phyloP scores from a whole-genome alignment of 35 echinoderm and acorn worm species.

The Apostichopus parvimensis region DNA sequence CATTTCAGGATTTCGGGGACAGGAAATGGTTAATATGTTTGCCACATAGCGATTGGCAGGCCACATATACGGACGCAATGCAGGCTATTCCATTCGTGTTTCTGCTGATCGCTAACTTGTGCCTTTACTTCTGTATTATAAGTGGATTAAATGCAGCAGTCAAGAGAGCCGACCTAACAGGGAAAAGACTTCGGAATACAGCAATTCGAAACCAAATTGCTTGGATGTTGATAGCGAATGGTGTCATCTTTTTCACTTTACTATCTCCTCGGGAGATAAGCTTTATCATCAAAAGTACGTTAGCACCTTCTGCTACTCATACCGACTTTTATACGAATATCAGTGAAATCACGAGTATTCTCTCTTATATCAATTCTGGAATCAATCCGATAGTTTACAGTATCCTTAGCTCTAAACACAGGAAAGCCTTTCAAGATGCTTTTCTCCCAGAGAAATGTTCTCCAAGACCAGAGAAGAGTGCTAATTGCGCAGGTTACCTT shows the following conservation, averaged over 20 bases:
- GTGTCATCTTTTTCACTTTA: constrained; percentile 72
- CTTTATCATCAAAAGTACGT: constrained; percentile 50
- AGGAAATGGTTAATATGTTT: not conserved
- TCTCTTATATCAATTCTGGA: constrained; percentile 57
- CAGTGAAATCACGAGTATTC: not conserved
- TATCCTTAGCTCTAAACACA: constrained; percentile 36
- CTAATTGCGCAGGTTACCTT: constrained; percentile 17
- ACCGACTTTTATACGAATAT: not conserved
- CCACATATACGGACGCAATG: constrained; percentile 51
- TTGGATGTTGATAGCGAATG: constrained; percentile 86
- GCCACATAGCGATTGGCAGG: constrained; percentile 18
- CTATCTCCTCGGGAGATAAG: constrained; percentile 67
- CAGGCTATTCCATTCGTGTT: constrained; percentile 80
- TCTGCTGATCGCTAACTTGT: constrained; percentile 53
- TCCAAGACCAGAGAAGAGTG: not conserved
- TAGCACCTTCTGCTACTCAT: not conserved
- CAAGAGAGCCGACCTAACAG: constrained; percentile 57
- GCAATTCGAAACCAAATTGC: constrained; percentile 83
- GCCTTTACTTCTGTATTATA: constrained; percentile 70
- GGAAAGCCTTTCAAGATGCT: constrained; percentile 51
- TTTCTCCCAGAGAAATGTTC: constrained; percentile 40
- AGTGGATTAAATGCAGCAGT: constrained; percentile 46
- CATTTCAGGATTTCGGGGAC: not conserved
- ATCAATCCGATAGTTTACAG: constrained; percentile 66
- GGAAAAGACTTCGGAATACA: constrained; percentile 67